These are phyloP conservation scores for Notarius quadriscutis DNA, from an alignment of 2,113 vertebrate species.

Conservation along the genomic window DNA sequence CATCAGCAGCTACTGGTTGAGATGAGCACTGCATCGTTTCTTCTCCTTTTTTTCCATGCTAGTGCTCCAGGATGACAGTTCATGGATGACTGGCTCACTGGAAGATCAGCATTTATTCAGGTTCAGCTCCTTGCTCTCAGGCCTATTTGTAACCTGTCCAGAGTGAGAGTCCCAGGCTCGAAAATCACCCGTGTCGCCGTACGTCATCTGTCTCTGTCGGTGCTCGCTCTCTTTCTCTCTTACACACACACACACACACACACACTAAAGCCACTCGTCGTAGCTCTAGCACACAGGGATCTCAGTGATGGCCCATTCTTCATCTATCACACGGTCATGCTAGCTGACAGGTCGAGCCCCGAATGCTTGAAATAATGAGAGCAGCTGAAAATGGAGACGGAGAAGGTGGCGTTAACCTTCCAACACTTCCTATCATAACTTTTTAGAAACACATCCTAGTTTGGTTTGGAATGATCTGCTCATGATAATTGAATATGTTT, in stretches of 20 bases:
- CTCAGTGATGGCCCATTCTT: constrained; percentile 74
- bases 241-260: constrained; percentile 11
- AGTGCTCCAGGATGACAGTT: constrained; percentile 65
- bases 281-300: constrained; percentile 69
- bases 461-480: not conserved
- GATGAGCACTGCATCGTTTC: not conserved
- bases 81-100: constrained; percentile 69
- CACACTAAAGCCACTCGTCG: constrained; percentile 63
- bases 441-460: constrained; percentile 19
- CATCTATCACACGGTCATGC: constrained; percentile 74
- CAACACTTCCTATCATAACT: constrained; percentile 32
- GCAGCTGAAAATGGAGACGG: constrained; percentile 71
- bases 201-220: constrained; percentile 76
- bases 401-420: constrained; percentile 54
- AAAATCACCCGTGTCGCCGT: constrained; percentile 65
- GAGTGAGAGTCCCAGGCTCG: constrained; percentile 71
- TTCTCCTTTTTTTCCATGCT: not conserved
- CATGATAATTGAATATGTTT: not conserved
- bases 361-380: constrained; percentile 76
- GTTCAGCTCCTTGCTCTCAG: constrained; percentile 68
- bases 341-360: constrained; percentile 71
- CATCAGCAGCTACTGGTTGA: not conserved
- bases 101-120: constrained; percentile 73
- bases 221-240: not conserved
- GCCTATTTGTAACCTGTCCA: constrained; percentile 80